Base-by-base conservation (phyloP, 2,888 invertebrate genomes). In the Synergus japonicus region DNA sequence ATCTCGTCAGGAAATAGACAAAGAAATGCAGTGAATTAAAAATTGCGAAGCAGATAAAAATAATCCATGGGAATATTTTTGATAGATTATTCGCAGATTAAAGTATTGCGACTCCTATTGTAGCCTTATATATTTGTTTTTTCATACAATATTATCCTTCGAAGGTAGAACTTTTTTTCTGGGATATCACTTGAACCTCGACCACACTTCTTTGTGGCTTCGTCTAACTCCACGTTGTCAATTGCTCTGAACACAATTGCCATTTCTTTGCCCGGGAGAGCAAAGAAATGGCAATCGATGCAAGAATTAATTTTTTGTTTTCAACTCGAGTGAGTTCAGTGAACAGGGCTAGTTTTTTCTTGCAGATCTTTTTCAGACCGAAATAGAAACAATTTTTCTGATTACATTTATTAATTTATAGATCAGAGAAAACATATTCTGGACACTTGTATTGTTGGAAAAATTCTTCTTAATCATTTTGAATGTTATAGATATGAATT, bases 241-340 rank as follows among this genome's bases (percentile, higher is more conserved):
- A 69, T 49, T 69, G 69, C n/a, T 49, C n/a, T 29, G 69, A 49
- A 49, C 7, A 69, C 13, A 49, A 46, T 69, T 46, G 44, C 9
- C 44, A 46, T 46, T 64, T 66, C 43, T 12, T 18, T 13, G 44
- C 44, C 22, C 13, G 12, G 37, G 22, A n/a, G 12, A 43, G n/a
- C 13, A 46, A 67, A 67, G 46, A 67, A 67, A 67, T 37, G 37
- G 69, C 15, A 69, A 69, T 29, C 46, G 29, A 69, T 29, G 29
- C 13, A 13, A 67, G 22, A 44, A 69, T 69, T 13, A 49, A 49
- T 49, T 49, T 49, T 49, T 69, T 69, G 49, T 49, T 3, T 13
- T 37, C 66, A 66, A 44, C 12, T 10, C 9, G n/a, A n/a, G 58
- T 18, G 8, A 58, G 49, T 46, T 69, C 49, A 69, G 15, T 37